Evolutionary conservation across 2,888 invertebrate species (phyloP), one percentile per base, ranked within the genome.

Genomic region (Stomorhina lunata): DNA sequence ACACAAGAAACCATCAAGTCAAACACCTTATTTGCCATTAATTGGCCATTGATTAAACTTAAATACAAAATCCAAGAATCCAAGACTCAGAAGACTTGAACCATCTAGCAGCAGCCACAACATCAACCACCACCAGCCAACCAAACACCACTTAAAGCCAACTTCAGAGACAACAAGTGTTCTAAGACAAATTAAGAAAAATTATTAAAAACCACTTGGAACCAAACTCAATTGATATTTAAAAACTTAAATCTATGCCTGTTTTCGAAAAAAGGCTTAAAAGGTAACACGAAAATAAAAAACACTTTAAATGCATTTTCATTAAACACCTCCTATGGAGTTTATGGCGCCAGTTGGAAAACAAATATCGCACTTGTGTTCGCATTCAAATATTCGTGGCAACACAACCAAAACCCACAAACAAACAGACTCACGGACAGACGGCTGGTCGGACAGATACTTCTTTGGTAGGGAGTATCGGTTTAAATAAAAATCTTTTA

Each of bases 261-360:
- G 61, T 43, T 66, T 79, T 79, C 40, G 66, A 57, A 12, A 71
- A 17, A 27, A n/a, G 53, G 29, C 34, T 45, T 78, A 43, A 78
- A 71, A 43, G 57, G 15, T 22, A 27, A 55, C n/a, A 4, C 29
- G 22, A 71, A 17, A 20, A 55, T 37, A 57, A 68, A 71, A 69
- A 61, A 75, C 79, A 76, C 66, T 71, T 75, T 55, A 82, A 78
- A 66, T 59, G 55, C 55, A 79, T 79, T 79, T 82, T 82, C 82
- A 82, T 78, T 73, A 77, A 81, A 81, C 81, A 83, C 81, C 83
- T 79, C 84, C 83, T 76, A 81, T 81, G 81, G 84, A 77, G 78
- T 59, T 50, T 65, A 65, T 83, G 84, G 84, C 83, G 84, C 84
- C 84, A 83, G 81, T 80, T 79, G 40, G 55, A 81, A 69, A 81